Percentiles rank a stretch among this genome's conserved stretches.
phyloP scores from a whole-genome alignment of 2,113 vertebrate species.

The Aleadryas rufinucha region DNA sequence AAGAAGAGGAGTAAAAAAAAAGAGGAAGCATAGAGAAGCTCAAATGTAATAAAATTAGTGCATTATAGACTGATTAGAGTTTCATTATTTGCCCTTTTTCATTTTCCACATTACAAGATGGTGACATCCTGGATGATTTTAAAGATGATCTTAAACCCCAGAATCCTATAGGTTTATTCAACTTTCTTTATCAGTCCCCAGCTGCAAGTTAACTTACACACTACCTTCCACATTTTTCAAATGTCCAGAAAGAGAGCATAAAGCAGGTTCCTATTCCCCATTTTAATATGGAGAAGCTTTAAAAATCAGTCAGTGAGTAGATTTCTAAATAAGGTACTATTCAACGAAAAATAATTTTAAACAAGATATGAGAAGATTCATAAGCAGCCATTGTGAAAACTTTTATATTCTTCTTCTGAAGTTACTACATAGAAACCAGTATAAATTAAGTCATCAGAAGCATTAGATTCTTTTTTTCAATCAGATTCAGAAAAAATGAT shows the following conservation, averaged over 20 bases:
- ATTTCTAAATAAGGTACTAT: background rate
- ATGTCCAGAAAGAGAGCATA: background rate
- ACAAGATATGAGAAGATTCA: background rate
- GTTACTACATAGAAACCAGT: background rate
- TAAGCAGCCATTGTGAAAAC: background rate
- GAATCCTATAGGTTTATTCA: background rate
- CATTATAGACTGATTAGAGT: background rate
- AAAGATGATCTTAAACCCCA: background rate
- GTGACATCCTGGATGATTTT: background rate
- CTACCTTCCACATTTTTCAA: background rate
- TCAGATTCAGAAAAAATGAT: background rate
- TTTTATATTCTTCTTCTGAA: background rate
- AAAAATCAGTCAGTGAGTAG: background rate
- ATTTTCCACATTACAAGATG: background rate
- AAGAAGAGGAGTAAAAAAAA: background rate
- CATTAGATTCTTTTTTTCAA: background rate
- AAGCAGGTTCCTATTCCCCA: background rate
- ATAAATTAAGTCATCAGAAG: background rate
- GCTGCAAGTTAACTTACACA: background rate
- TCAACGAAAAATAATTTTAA: background rate
- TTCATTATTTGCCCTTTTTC: background rate
- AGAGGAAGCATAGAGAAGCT: background rate
- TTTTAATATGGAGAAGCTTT: background rate
- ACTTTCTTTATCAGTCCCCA: background rate
- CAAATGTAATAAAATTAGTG: background rate